Conservation (phyloP, 2,888 invertebrate species). For the Rhagonycha lutea region DNA sequence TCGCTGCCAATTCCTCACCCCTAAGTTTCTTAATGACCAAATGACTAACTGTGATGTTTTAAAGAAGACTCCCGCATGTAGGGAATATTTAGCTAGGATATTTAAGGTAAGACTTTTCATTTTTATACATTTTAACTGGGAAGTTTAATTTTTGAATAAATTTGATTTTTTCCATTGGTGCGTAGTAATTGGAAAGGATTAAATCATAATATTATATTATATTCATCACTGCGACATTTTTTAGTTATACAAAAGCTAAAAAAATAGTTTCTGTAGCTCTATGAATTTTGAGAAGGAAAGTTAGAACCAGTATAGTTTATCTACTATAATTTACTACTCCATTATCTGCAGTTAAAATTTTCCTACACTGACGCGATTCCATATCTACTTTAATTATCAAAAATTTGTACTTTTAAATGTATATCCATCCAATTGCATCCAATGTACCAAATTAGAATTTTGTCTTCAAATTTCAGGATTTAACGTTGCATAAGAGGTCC, state of each 20-base stretch:
- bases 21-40: conserved; percentile 87
- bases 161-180: not conserved
- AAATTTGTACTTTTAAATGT: no score
- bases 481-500: conserved; percentile 85
- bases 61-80: conserved; percentile 84
- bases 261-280: no score
- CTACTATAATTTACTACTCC: not conserved
- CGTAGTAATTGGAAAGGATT: no score
- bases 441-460: no score
- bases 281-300: no score
- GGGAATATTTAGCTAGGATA: conserved; percentile 87
- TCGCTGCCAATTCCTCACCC: conserved; percentile 89
- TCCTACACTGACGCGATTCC: no score
- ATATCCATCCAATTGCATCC: no score
- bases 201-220: no score
- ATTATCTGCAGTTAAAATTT: no score
- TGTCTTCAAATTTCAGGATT: conserved; percentile 61
- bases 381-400: no score
- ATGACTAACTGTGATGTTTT: conserved; percentile 88
- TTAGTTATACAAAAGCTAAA: no score
- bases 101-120: conserved; percentile 64
- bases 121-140: not conserved
- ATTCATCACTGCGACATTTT: no score
- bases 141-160: conserved; percentile 6
- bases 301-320: not conserved